Evolutionary conservation across 2,888 invertebrate species (phyloP).

Genomic region (Orchestes rusci): DNA sequence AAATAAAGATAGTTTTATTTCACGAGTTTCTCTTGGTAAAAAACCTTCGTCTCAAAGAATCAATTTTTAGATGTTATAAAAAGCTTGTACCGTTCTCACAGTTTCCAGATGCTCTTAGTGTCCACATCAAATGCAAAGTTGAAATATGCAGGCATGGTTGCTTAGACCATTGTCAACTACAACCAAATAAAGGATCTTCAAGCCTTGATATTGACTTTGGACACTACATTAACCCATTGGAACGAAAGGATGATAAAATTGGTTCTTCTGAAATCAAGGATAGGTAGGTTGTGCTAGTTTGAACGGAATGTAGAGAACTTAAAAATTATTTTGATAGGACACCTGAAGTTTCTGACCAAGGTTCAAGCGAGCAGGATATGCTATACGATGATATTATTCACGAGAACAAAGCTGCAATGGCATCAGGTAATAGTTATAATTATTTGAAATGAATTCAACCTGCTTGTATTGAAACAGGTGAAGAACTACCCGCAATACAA

Average conservation of each 20-base stretch:
- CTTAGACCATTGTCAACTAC: constrained; percentile 79
- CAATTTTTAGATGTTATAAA: no score
- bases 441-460: background rate
- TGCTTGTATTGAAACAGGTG: constrained; percentile 7
- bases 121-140: constrained; percentile 84
- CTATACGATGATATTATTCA: constrained; percentile 57
- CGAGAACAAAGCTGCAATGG: constrained; percentile 44
- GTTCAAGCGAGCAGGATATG: constrained; percentile 31
- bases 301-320: no score
- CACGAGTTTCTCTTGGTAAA: no score
- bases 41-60: no score
- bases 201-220: constrained; percentile 31
- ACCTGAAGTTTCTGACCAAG: constrained; percentile 27
- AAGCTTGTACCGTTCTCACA: no score
- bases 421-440: constrained; percentile 35
- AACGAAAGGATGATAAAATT: constrained; percentile 46
- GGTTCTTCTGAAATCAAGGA: constrained; percentile 26
- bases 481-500: constrained; percentile 37
- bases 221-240: constrained; percentile 44
- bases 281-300: constrained; percentile 12
- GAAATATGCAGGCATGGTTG: constrained; percentile 92
- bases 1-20: no score
- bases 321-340: constrained; percentile 14
- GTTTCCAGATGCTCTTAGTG: constrained; percentile 88
- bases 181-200: constrained; percentile 45